Conservation (phyloP, 2,888 invertebrate species). For the Catocala fraxini region DNA sequence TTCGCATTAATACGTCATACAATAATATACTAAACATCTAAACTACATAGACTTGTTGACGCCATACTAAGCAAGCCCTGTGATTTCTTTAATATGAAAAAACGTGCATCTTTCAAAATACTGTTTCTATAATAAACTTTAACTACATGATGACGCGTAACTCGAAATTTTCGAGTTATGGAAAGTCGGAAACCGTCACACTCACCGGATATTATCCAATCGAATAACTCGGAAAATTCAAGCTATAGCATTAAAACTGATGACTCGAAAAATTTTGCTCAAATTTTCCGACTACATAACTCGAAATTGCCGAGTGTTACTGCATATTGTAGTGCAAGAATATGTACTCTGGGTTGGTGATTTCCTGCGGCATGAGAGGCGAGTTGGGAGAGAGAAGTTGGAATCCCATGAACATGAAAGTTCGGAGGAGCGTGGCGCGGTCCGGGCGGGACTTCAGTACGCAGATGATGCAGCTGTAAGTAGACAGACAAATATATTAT, state of each 20-base stretch:
- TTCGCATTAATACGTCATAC: constrained; percentile 47
- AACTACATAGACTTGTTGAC: constrained; percentile 58
- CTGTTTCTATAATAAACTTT: constrained; percentile 55
- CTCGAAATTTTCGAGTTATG: constrained; percentile 44
- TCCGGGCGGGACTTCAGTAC: constrained; percentile 94
- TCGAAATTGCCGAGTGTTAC: constrained; percentile 55
- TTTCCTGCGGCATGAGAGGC: constrained; percentile 80
- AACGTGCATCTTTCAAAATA: constrained; percentile 57
- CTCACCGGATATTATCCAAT: no score
- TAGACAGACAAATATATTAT: constrained; percentile 3
- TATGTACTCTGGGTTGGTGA: constrained; percentile 88
- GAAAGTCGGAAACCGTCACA: constrained; percentile 14
- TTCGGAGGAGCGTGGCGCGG: constrained; percentile 95
- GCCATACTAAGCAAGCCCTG: constrained; percentile 58
- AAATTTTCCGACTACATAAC: constrained; percentile 40
- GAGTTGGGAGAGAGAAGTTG: constrained; percentile 94
- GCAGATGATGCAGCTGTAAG: constrained; percentile 88
- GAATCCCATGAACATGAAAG: constrained; percentile 99
- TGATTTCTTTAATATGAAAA: constrained; percentile 53
- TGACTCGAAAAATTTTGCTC: constrained; percentile 25
- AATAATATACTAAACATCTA: constrained; percentile 59
- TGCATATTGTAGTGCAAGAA: constrained; percentile 84
- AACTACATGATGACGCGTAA: constrained; percentile 20
- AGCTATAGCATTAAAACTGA: constrained; percentile 21
- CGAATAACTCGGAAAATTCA: constrained; percentile 40